Evolutionary conservation across 2,113 vertebrate species (phyloP).

Genomic region (Chloropsis cyanopogon): DNA sequence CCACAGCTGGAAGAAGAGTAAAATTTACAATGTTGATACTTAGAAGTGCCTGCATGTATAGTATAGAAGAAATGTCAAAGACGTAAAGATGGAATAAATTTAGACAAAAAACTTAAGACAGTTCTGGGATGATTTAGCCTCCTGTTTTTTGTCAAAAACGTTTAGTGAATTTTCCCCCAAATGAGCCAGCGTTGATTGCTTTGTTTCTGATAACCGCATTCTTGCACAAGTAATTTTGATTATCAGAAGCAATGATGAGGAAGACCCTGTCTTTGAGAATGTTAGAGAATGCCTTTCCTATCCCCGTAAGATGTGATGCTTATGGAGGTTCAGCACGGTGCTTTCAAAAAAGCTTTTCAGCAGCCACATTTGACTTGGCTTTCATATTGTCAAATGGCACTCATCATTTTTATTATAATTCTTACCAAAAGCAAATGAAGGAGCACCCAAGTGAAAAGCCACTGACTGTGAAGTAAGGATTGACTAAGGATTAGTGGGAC

Average conservation of each 20-base stretch:
- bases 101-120: background rate
- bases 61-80: background rate
- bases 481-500: background rate
- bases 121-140: background rate
- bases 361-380: background rate
- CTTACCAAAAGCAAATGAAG: background rate
- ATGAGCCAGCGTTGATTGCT: background rate
- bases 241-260: background rate
- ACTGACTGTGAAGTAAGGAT: background rate
- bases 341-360: background rate
- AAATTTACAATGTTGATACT: background rate
- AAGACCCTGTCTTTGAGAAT: background rate
- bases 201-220: background rate
- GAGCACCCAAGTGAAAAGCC: background rate
- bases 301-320: rapidly evolving
- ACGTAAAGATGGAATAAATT: background rate
- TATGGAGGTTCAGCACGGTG: rapidly evolving
- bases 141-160: background rate
- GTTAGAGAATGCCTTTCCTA: background rate
- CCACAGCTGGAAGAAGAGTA: background rate
- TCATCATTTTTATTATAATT: background rate
- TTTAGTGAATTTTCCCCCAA: background rate
- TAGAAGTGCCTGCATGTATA: background rate
- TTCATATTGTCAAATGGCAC: background rate
- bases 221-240: background rate